A percentile compares a stretch with the other conserved stretches of the same genome.
These are phyloP conservation scores for Ceyx erithaca DNA, from an alignment of 2,797 vertebrate genomes.

Conservation along the genomic window DNA sequence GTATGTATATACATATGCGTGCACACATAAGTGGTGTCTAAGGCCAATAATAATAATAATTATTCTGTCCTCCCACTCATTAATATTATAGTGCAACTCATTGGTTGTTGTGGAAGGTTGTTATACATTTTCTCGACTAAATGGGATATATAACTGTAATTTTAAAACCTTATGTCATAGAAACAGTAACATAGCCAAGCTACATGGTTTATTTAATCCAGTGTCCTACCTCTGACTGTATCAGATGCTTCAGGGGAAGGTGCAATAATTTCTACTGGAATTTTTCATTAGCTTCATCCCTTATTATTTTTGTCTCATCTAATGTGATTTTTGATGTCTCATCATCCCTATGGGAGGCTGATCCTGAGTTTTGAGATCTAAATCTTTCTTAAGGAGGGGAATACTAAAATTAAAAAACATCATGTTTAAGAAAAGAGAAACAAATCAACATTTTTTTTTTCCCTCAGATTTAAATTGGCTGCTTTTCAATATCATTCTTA, in stretches of 20 bases:
- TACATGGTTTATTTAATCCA: background rate
- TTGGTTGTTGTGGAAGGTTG: background rate
- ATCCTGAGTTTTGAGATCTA: background rate
- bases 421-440: background rate
- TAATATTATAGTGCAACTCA: background rate
- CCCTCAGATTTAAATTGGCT: background rate
- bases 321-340: background rate
- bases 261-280: conserved; percentile 22
- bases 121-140: background rate
- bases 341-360: background rate
- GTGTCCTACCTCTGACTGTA: conserved; percentile 35
- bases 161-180: background rate
- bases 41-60: background rate
- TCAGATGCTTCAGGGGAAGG: conserved; percentile 49
- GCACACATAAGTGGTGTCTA: background rate
- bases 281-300: background rate
- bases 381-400: background rate
- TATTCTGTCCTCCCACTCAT: background rate
- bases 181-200: conserved; percentile 4
- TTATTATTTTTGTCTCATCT: background rate
- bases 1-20: background rate
- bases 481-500: background rate
- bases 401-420: background rate
- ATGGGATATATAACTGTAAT: background rate
- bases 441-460: background rate